Base-by-base conservation (phyloP, 1,140 invertebrate species). In the Drosophila guanche region DNA sequence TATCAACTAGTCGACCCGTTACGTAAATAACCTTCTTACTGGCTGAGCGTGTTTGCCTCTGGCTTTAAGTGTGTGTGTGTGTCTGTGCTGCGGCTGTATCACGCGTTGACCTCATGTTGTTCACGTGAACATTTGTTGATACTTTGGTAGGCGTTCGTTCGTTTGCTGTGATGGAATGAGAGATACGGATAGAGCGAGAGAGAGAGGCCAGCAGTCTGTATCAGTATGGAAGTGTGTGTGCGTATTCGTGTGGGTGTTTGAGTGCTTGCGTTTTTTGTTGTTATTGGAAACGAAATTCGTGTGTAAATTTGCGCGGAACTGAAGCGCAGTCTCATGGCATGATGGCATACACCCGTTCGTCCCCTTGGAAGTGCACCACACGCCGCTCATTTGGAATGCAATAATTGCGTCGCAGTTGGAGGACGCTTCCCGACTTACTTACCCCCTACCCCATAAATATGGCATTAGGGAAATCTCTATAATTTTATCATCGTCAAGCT, bases 41-140 rank as follows among this genome's bases (percentile, higher is more conserved):
- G 47, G 42, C 69, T 56, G 33, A 72, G 41, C 69, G 45, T 29
- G 45, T 51, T 55, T 37, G 51, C 69, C 70, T 63, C 69, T 47
- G 46, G 33, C 46, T 25, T 12, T 33, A 56, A 61, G 42, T 70
- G 55, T 62, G 52, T 59, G 46, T 61, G 50, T 74, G 47, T 58
- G 60, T 51, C 29, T 86, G 65, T 62, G 59, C 56, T 86, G 68
- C 76, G 83, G 68, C 80, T 83, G 83, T 89, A 84, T 85, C 90
- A 91, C 90, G 90, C 90, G 73, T 90, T 90, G 90, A 91, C 90
- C 90, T 91, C 90, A 91, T 91, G 90, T 66, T 91, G 78, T 88
- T 86, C 83, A 88, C 83, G 83, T 86, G 83, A 88, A 86, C 83
- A 88, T 75, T 86, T 88, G 83, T 88, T 86, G 84, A 86, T 86